phyloP scores from a whole-genome alignment of 2,797 vertebrate genomes.

The Pipistrellus kuhlii region DNA sequence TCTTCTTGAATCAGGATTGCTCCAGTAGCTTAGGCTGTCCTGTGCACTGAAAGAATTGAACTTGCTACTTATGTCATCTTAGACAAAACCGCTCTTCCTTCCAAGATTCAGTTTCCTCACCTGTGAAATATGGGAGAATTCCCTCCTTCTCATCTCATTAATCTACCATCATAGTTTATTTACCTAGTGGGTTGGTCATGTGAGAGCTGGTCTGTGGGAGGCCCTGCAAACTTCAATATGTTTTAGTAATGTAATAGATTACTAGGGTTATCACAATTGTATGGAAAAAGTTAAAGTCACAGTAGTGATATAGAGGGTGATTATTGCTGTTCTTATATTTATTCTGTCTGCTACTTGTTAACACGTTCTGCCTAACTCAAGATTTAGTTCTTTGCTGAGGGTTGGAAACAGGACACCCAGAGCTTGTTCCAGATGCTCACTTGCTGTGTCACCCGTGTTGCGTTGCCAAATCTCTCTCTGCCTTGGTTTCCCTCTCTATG shows the following conservation, averaged over 20 bases:
- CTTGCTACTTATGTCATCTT: conserved; percentile 14
- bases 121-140: conserved; percentile 23
- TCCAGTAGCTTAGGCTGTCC: neutral
- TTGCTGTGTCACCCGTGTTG: conserved; percentile 74
- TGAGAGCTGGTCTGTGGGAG: conserved; percentile 30
- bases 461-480: conserved; percentile 42
- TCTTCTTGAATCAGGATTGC: conserved; percentile 35
- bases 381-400: conserved; percentile 58
- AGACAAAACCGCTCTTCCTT: conserved; percentile 36
- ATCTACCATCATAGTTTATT: neutral
- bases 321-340: conserved; percentile 61
- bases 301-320: neutral
- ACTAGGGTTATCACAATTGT: conserved; percentile 18
- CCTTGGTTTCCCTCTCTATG: conserved; percentile 68
- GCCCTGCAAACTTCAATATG: neutral
- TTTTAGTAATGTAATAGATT: conserved; percentile 18
- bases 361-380: conserved; percentile 54
- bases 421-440: conserved; percentile 74
- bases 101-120: conserved; percentile 40
- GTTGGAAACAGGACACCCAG: conserved; percentile 72
- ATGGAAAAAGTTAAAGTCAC: conserved; percentile 45
- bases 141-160: neutral
- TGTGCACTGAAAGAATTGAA: conserved; percentile 16
- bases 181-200: conserved; percentile 42
- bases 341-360: conserved; percentile 68